Percentiles rank a stretch among this genome's conserved stretches.
Conservation (phyloP, 2,888 invertebrate genomes). For the Sycophila texana region DNA sequence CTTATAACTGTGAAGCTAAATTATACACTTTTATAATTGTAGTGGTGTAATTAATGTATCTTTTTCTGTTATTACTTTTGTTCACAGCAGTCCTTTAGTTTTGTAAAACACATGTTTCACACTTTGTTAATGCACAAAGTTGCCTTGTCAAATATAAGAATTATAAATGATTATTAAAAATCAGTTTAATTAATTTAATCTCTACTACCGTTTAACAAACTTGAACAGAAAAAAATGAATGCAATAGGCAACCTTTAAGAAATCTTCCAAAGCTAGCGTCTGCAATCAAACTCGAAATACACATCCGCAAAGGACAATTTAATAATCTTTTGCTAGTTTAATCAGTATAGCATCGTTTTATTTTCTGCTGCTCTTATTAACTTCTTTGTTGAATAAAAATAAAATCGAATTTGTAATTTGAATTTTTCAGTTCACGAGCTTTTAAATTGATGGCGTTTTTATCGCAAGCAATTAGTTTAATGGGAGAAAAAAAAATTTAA, state of each 20-base stretch:
- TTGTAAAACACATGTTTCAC: background rate
- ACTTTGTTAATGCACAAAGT: too few species aligned
- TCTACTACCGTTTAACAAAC: too few species aligned
- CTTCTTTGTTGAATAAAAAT: conserved; percentile 1
- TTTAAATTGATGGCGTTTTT: conserved; percentile 24
- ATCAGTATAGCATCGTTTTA: background rate
- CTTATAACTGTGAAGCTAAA: too few species aligned
- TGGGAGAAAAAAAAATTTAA: conserved; percentile 1
- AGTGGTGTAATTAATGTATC: conserved; percentile 7
- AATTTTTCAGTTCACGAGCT: conserved; percentile 23
- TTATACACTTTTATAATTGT: background rate
- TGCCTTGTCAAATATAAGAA: too few species aligned
- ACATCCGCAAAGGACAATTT: background rate
- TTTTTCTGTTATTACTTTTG: background rate
- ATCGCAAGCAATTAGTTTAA: conserved; percentile 44
- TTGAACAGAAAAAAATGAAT: too few species aligned
- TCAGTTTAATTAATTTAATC: too few species aligned
- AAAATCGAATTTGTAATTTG: background rate
- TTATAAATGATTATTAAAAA: too few species aligned
- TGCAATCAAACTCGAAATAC: background rate
- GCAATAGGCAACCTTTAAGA: too few species aligned
- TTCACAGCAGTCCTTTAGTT: background rate
- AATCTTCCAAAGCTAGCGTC: too few species aligned
- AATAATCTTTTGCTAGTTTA: background rate
- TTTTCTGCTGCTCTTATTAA: conserved; percentile 7